phyloP scores from a whole-genome alignment of 2,888 invertebrate genomes.

The Pyrgus malvae region DNA sequence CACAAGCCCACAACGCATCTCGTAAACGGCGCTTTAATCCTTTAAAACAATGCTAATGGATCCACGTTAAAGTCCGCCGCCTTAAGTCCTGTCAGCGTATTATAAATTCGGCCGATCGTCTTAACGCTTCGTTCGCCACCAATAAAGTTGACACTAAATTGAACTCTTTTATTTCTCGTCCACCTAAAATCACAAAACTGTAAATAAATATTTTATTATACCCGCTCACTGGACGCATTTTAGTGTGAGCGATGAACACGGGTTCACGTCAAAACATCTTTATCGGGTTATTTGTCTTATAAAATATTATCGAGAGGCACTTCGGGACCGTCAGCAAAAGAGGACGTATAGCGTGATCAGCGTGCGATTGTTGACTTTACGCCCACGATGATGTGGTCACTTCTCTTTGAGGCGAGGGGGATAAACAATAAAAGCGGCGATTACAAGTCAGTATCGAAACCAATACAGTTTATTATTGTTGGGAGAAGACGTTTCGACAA shows the following conservation, averaged over 20 bases:
- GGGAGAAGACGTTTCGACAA: slow-evolving; percentile 63
- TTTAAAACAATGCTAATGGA: slow-evolving; percentile 82
- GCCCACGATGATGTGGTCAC: slow-evolving; percentile 75
- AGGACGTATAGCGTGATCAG: slow-evolving; percentile 72
- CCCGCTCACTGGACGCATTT: slow-evolving; percentile 78
- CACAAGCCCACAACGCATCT: slow-evolving; percentile 48
- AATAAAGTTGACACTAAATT: slow-evolving; percentile 79
- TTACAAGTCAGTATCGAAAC: slow-evolving; percentile 74
- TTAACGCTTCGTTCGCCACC: slow-evolving; percentile 76
- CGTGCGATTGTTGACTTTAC: slow-evolving; percentile 77
- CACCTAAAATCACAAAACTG: slow-evolving; percentile 66
- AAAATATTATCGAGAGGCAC: slow-evolving; percentile 81
- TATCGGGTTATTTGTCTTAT: slow-evolving; percentile 82
- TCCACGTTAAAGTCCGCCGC: slow-evolving; percentile 67
- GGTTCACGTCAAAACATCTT: slow-evolving; percentile 82
- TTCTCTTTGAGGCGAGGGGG: slow-evolving; percentile 68
- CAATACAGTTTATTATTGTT: slow-evolving; percentile 76
- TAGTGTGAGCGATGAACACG: slow-evolving; percentile 81
- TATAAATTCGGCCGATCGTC: slow-evolving; percentile 64
- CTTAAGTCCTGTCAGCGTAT: slow-evolving; percentile 72
- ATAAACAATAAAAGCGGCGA: slow-evolving; percentile 79
- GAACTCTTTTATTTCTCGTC: slow-evolving; percentile 69
- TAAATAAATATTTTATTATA: slow-evolving; percentile 79
- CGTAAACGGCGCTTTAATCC: slow-evolving; percentile 75
- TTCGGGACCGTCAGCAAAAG: slow-evolving; percentile 80